Evolutionary conservation across 2,113 vertebrate genomes (phyloP).

Genomic region (Oxyruncus cristatus): DNA sequence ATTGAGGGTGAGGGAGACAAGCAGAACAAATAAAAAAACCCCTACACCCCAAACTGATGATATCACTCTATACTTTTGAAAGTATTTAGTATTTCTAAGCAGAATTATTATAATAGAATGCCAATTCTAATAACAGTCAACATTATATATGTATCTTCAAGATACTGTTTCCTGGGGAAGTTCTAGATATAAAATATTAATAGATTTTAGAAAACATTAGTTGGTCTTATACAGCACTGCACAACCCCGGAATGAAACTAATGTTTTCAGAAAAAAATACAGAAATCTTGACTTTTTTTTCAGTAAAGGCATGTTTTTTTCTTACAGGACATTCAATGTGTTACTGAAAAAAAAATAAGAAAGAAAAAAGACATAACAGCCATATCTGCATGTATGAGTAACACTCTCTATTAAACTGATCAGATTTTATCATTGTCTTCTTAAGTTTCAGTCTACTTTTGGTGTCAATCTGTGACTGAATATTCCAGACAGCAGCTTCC

Average conservation of each 20-base stretch:
- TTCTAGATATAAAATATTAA: background rate
- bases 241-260: background rate
- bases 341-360: background rate
- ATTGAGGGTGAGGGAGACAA: background rate
- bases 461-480: background rate
- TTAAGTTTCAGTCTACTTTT: background rate
- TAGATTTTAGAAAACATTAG: background rate
- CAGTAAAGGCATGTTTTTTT: background rate
- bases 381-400: background rate
- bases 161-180: background rate
- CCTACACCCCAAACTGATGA: rapidly evolving
- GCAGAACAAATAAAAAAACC: background rate
- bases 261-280: background rate
- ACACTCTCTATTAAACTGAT: background rate
- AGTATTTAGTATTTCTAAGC: background rate
- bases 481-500: background rate
- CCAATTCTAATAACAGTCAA: background rate
- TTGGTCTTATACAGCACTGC: background rate
- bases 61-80: background rate
- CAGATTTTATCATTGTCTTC: background rate
- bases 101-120: background rate
- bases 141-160: background rate
- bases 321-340: background rate
- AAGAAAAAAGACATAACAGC: background rate
- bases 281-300: background rate